phyloP scores from a whole-genome alignment of 2,797 vertebrate species.

The Anas bahamensis region DNA sequence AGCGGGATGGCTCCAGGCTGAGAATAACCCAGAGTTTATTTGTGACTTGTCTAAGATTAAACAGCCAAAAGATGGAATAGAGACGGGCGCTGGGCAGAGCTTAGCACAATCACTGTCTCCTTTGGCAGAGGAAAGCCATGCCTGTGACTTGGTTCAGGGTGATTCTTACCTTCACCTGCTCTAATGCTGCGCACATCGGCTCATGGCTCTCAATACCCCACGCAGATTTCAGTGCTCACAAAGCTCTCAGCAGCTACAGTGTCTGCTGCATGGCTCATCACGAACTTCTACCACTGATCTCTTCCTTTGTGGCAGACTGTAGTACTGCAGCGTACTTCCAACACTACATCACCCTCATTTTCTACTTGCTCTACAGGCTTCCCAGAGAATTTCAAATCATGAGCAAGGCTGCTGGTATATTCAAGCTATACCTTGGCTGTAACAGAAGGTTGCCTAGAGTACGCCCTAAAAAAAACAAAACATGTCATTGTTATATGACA shows the following conservation, averaged over 20 bases:
- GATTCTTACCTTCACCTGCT: neutral
- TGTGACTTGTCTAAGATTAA: neutral
- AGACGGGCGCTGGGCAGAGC: neutral
- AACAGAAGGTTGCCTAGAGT: neutral
- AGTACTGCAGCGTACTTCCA: neutral
- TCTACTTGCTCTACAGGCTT: neutral
- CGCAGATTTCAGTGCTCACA: neutral
- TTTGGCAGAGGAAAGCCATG: neutral
- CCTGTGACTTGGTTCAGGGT: neutral
- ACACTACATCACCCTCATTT: neutral
- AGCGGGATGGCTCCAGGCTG: too few species aligned
- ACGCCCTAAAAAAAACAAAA: neutral
- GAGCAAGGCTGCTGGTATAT: neutral
- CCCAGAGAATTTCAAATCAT: neutral
- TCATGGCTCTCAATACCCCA: neutral
- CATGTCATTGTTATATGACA: neutral
- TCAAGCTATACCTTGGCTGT: neutral
- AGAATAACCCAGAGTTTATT: too few species aligned
- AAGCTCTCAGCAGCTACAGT: neutral
- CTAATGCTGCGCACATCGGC: neutral
- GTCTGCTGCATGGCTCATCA: neutral
- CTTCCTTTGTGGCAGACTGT: neutral
- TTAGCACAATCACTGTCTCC: neutral
- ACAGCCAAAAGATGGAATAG: neutral
- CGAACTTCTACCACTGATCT: neutral